Percentiles rank a stretch among this genome's conserved stretches.
Conservation (phyloP, 2,888 invertebrate genomes). For the Prenolepis imparis region DNA sequence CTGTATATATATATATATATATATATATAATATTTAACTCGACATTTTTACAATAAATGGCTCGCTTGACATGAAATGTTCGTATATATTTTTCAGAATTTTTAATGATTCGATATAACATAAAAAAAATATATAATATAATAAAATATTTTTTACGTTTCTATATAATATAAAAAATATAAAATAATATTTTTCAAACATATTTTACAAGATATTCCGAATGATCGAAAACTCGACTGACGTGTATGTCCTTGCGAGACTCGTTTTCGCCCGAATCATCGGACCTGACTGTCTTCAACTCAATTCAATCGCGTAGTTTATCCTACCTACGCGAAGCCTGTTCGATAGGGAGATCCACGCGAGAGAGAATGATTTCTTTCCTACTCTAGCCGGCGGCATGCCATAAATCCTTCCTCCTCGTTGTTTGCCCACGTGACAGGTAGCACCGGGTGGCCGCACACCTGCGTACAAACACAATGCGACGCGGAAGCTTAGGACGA, state of each 20-base stretch:
- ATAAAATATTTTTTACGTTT: no score
- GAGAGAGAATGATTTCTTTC: conserved; percentile 8
- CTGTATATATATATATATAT: no score
- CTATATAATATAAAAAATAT: no score
- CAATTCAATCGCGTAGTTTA: conserved; percentile 10
- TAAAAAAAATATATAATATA: no score
- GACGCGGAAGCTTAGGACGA: conserved; percentile 6
- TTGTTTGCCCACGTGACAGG: conserved; percentile 56
- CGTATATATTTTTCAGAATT: no score
- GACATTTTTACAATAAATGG: no score
- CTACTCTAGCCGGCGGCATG: conserved; percentile 27
- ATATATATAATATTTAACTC: no score
- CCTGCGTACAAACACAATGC: conserved; percentile 27
- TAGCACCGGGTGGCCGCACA: conserved; percentile 44
- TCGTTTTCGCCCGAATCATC: conserved; percentile 6
- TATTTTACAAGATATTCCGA: neutral
- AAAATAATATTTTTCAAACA: neutral
- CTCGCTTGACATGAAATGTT: no score
- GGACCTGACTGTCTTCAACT: conserved; percentile 4
- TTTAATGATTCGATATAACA: no score
- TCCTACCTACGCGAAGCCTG: conserved; percentile 27
- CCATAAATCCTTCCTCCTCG: conserved; percentile 59
- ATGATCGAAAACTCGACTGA: neutral
- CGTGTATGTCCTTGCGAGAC: conserved; percentile 18
- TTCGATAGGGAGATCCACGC: neutral